A percentile compares a stretch with the other conserved stretches of the same genome.
Conservation (phyloP, 2,797 vertebrate species). For the Sebastolobus alascanus region DNA sequence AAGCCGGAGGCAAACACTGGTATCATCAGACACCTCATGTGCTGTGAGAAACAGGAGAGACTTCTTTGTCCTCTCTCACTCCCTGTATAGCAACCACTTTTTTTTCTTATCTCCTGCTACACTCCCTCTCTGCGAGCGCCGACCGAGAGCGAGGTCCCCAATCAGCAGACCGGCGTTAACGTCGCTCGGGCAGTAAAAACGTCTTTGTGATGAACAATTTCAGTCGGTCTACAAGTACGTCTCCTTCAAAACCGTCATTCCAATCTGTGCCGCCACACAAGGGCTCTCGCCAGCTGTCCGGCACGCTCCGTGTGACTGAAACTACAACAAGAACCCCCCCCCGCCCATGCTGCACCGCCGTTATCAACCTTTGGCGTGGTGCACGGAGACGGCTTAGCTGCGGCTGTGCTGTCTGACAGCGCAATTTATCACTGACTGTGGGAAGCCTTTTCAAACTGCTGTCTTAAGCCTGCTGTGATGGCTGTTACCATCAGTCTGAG, state of each 20-base stretch:
- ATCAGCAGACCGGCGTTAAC: conserved; percentile 35
- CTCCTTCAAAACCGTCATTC: conserved; percentile 42
- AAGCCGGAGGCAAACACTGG: conserved; percentile 73
- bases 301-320: conserved; percentile 44
- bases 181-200: conserved; percentile 41
- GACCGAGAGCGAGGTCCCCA: conserved; percentile 28
- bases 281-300: conserved; percentile 53
- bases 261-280: conserved; percentile 22
- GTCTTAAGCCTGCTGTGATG: conserved; percentile 56
- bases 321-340: conserved; percentile 39
- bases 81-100: conserved; percentile 7
- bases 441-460: conserved; percentile 60
- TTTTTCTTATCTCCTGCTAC: conserved; percentile 37
- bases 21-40: conserved; percentile 85
- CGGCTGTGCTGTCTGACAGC: conserved; percentile 58
- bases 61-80: conserved; percentile 61
- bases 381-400: conserved; percentile 51
- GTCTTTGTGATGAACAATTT: conserved; percentile 43
- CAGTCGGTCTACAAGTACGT: conserved; percentile 8
- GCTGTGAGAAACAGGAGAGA: conserved; percentile 69
- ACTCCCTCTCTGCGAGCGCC: conserved; percentile 4
- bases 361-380: conserved; percentile 59
- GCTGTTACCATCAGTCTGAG: conserved; percentile 51
- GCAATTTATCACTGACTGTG: conserved; percentile 63
- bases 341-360: conserved; percentile 24